These are phyloP conservation scores for Malacoctenus gilli DNA, from an alignment of 2,797 vertebrate species.

Conservation along the genomic window DNA sequence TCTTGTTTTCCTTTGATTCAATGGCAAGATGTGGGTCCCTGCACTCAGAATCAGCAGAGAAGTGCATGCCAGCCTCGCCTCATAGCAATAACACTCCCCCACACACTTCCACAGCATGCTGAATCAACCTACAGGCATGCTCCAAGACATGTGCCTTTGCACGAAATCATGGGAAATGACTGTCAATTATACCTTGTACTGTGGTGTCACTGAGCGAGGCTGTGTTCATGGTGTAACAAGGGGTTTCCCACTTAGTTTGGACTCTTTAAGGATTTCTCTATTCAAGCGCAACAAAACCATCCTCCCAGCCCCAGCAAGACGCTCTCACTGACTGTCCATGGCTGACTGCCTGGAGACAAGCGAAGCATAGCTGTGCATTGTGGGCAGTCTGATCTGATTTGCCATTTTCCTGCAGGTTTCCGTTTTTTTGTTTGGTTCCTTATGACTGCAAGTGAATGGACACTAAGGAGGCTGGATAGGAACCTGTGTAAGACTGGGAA, in stretches of 20 bases:
- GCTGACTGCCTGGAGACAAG: conserved; percentile 10
- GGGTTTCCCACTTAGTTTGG: conserved; percentile 8
- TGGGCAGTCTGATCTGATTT: conserved; percentile 41
- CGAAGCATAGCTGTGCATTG: conserved; percentile 25
- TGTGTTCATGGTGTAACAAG: conserved; percentile 25
- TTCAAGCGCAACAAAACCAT: not conserved
- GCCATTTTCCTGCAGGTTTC: conserved; percentile 71
- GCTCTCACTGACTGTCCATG: conserved; percentile 2
- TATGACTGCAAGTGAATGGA: conserved; percentile 80
- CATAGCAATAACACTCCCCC: conserved; percentile 19
- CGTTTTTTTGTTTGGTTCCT: conserved; percentile 54
- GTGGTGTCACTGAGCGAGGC: conserved; percentile 21
- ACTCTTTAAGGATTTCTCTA: conserved; percentile 7
- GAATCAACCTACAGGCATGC: conserved; percentile 57
- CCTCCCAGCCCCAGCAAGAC: conserved; percentile 8
- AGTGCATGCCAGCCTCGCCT: conserved; percentile 43
- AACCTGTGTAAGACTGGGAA: conserved; percentile 32
- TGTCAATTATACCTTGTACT: conserved; percentile 35
- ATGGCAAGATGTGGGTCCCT: conserved; percentile 17
- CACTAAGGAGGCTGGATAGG: conserved; percentile 83
- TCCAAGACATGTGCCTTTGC: conserved; percentile 75
- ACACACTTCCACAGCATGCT: conserved; percentile 44
- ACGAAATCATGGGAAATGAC: conserved; percentile 76
- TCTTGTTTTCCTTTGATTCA: conserved; percentile 6
- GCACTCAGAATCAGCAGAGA: conserved; percentile 27